Conservation (phyloP, 2,797 vertebrate species). For the Echeneis naucrates region DNA sequence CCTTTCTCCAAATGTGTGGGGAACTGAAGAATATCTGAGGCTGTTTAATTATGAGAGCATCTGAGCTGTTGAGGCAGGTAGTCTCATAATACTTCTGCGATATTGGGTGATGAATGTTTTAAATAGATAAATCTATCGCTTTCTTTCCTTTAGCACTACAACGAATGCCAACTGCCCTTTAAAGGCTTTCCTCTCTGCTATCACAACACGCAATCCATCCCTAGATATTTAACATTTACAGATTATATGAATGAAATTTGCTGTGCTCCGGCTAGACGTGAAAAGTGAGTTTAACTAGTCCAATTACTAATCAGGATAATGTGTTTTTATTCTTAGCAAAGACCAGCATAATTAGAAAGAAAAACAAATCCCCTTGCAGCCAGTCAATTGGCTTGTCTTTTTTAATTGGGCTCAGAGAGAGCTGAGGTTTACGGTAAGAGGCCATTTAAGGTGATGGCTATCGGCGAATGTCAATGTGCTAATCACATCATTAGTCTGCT, state of each 20-base stretch:
- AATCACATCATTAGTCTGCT: constrained; percentile 35
- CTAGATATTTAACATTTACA: constrained; percentile 29
- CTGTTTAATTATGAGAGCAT: constrained; percentile 69
- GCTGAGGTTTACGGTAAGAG: constrained; percentile 47
- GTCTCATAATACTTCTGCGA: constrained; percentile 47
- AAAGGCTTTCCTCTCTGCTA: constrained; percentile 16
- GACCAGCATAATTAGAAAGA: constrained; percentile 42
- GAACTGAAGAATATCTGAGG: constrained; percentile 55
- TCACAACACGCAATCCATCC: constrained; percentile 27
- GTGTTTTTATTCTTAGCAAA: constrained; percentile 64
- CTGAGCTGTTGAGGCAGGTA: constrained; percentile 50
- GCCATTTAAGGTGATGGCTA: constrained; percentile 58
- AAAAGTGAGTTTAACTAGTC: constrained; percentile 36
- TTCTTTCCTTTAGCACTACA: background rate
- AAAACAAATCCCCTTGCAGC: constrained; percentile 28
- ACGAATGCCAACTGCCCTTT: constrained; percentile 12
- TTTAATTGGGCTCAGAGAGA: constrained; percentile 47
- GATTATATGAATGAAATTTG: constrained; percentile 31
- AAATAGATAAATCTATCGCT: background rate
- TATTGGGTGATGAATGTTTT: background rate
- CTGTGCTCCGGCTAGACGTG: constrained; percentile 17
- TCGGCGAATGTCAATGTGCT: constrained; percentile 32
- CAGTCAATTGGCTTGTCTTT: constrained; percentile 46
- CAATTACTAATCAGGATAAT: constrained; percentile 48
- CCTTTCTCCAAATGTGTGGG: constrained; percentile 65